These are phyloP conservation scores for Cylas formicarius DNA, from an alignment of 1,140 invertebrate species.

Conservation along the genomic window DNA sequence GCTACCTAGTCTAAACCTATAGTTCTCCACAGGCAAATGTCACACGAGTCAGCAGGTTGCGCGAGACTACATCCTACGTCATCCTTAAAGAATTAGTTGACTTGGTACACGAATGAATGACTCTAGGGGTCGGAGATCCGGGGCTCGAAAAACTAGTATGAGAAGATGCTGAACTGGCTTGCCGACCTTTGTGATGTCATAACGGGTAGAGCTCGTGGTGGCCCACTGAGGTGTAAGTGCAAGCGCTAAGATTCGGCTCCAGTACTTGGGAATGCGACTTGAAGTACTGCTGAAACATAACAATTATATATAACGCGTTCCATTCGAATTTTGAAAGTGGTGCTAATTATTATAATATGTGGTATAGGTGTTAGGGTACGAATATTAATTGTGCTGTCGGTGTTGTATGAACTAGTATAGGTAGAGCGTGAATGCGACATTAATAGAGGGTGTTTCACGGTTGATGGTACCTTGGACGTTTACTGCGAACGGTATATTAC, in stretches of 20 bases:
- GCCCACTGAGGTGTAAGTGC: conserved; percentile 38
- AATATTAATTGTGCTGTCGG: too few relatives aligned
- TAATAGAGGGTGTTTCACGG: too few relatives aligned
- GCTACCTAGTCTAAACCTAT: too few relatives aligned
- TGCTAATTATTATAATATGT: too few relatives aligned
- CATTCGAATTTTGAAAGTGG: neutral
- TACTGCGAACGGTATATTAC: too few relatives aligned
- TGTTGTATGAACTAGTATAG: too few relatives aligned
- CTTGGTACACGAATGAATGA: conserved; percentile 35
- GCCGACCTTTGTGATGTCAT: conserved; percentile 35
- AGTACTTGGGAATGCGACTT: conserved; percentile 33
- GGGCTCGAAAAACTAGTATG: conserved; percentile 19
- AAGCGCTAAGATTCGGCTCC: conserved; percentile 30
- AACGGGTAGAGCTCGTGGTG: conserved; percentile 40
- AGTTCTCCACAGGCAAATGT: too few relatives aligned
- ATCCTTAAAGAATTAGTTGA: conserved; percentile 36
- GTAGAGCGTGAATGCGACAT: too few relatives aligned
- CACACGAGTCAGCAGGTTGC: too few relatives aligned
- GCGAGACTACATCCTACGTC: too few relatives aligned
- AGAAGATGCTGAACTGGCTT: conserved; percentile 21
- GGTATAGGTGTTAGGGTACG: too few relatives aligned
- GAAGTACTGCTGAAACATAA: conserved; percentile 31
- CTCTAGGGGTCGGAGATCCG: conserved; percentile 26
- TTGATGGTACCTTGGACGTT: too few relatives aligned
- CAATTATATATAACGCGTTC: neutral